Conservation (phyloP, 2,888 invertebrate species). For the Patella ulyssiponensis region DNA sequence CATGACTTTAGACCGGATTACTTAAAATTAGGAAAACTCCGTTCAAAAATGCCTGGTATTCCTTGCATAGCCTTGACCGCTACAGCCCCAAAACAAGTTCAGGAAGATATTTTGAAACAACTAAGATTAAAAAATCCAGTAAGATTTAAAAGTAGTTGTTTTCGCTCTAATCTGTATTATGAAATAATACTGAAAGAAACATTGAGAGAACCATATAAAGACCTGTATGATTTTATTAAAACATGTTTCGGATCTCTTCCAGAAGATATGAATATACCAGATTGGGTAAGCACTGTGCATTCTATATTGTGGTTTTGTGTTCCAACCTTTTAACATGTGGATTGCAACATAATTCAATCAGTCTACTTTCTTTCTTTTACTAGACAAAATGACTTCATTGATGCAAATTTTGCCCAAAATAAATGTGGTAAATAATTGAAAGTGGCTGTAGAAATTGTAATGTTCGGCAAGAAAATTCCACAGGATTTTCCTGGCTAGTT, state of each 20-base stretch:
- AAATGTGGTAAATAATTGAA: too few relatives aligned
- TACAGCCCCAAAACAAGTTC: slow-evolving; percentile 81
- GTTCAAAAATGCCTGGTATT: slow-evolving; percentile 75
- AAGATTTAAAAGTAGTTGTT: slow-evolving; percentile 80
- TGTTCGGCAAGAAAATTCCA: too few relatives aligned
- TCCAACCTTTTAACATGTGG: too few relatives aligned
- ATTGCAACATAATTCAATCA: too few relatives aligned
- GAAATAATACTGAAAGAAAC: slow-evolving; percentile 93
- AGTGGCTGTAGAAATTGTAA: too few relatives aligned
- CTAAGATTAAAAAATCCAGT: slow-evolving; percentile 81
- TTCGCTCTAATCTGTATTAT: slow-evolving; percentile 93
- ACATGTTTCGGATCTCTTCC: slow-evolving; percentile 53
- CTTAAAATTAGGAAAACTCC: slow-evolving; percentile 84
- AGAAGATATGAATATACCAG: slow-evolving; percentile 36
- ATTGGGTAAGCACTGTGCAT: slow-evolving; percentile 47
- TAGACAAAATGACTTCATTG: too few relatives aligned
- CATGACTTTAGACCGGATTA: slow-evolving; percentile 96
- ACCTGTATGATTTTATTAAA: slow-evolving; percentile 76
- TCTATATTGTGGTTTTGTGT: background rate
- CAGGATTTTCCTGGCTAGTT: too few relatives aligned
- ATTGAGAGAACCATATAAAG: slow-evolving; percentile 82
- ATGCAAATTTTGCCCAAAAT: too few relatives aligned
- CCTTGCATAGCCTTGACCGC: slow-evolving; percentile 95
- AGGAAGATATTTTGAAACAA: slow-evolving; percentile 76
- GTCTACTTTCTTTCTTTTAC: too few relatives aligned